A percentile compares a stretch with the other conserved stretches of the same genome.
Conservation (phyloP, 2,797 vertebrate species). For the Lepus townsendii region DNA sequence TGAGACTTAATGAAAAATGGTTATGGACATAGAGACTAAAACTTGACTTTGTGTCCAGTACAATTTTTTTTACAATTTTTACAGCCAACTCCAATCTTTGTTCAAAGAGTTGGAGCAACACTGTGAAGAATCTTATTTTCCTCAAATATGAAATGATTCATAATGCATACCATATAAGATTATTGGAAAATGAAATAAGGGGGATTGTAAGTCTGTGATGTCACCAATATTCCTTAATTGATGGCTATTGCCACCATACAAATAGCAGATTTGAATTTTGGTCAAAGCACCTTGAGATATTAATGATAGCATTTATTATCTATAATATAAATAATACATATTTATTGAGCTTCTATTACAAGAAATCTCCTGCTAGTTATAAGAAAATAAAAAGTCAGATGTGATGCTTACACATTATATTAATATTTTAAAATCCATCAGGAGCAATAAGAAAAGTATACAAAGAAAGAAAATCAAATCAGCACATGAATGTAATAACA, state of each 20-base stretch:
- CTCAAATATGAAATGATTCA: background rate
- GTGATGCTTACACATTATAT: background rate
- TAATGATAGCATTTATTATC: background rate
- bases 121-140: background rate
- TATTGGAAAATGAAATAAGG: constrained; percentile 31
- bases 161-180: background rate
- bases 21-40: background rate
- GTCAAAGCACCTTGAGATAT: background rate
- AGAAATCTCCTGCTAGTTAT: background rate
- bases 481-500: background rate
- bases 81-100: no score
- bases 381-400: background rate
- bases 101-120: no score
- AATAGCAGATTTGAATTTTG: background rate
- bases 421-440: background rate
- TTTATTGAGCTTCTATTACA: background rate
- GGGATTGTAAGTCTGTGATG: background rate
- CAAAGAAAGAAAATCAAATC: constrained; percentile 22
- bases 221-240: background rate
- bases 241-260: background rate
- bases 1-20: background rate
- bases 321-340: background rate
- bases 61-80: no score
- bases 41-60: background rate
- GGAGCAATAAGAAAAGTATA: background rate